Percentiles rank a stretch among this genome's conserved stretches.
Conservation (phyloP, 2,888 invertebrate species). For the Stegana nigrithorax region DNA sequence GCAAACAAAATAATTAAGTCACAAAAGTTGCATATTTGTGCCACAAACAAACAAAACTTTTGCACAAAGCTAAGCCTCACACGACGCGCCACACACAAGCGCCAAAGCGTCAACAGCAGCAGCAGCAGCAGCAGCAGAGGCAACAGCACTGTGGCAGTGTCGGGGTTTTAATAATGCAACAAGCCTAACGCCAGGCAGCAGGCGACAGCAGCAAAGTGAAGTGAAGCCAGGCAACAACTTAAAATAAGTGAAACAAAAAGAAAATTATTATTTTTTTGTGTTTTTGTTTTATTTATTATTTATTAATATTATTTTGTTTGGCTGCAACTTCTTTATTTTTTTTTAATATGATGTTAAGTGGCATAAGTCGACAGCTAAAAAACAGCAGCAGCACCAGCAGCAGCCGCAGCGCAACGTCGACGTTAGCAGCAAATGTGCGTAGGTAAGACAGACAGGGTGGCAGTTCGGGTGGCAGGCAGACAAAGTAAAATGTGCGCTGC, state of each 20-base stretch:
- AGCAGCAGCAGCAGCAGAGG: constrained; percentile 22
- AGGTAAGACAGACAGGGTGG: constrained; percentile 29
- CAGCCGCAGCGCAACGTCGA: neutral
- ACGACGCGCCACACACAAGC: neutral
- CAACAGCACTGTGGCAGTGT: neutral
- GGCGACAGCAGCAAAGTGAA: neutral
- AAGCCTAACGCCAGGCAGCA: neutral
- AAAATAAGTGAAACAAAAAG: neutral
- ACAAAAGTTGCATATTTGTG: constrained; percentile 56
- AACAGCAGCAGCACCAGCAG: too few relatives aligned
- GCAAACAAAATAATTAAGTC: constrained; percentile 59
- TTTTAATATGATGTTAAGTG: constrained; percentile 42
- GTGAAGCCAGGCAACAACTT: too few relatives aligned
- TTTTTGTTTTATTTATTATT: constrained; percentile 15
- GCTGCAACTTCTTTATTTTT: constrained; percentile 6
- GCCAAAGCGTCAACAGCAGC: constrained; percentile 19
- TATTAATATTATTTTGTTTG: constrained; percentile 30
- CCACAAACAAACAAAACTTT: constrained; percentile 41
- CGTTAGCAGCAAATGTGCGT: neutral
- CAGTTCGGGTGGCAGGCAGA: constrained; percentile 18
- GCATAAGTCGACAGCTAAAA: constrained; percentile 58
- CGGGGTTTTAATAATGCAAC: neutral
- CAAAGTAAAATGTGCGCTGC: neutral
- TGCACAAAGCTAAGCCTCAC: too few relatives aligned
- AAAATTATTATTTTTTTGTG: too few relatives aligned